Base-by-base conservation (phyloP, 2,888 invertebrate species). In the Agrotis ipsilon region DNA sequence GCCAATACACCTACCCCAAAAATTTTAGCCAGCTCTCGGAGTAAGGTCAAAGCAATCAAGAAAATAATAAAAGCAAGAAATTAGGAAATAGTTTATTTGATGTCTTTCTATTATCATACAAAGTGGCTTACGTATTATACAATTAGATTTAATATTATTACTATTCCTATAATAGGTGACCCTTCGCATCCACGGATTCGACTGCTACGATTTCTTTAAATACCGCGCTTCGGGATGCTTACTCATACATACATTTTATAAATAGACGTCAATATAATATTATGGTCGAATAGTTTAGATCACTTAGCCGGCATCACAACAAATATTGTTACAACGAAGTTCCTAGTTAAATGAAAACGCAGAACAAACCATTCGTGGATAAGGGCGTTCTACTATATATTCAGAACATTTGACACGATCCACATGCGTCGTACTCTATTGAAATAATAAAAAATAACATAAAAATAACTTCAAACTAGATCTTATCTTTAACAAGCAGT, bases 51-150 rank as follows among this genome's bases (percentile, higher is more conserved):
- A 55, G 43, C 18, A 54, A 24, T 48, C 18, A 21, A 16, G 13
- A 62, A 60, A 77, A 72, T 72, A 74, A 75, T 43, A 68, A 68
- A 73, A 67, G 64, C 73, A 78, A 72, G 68, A 80, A 80, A 80
- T 82, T 84, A 83, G 68, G 81, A 85, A 85, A 83, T 85, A 83
- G 58, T 94, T 94, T 94, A 94, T 94, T 94, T 94, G 88, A 93
- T 96, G 95, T 96, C 94, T 96, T 96, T 94, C 91, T 94, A 93
- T 93, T 94, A 93, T 94, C 91, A 94, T 95, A 96, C 94, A 95
- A 94, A 94, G 92, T 93, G 91, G 89, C 94, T 94, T 94, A 94
- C 88, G 87, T 92, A 93, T 91, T 89, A 91, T 91, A 92, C 89
- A 92, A 87, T 88, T 83, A 85, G 75, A 83, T 83, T 80, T 81